A percentile compares a stretch with the other conserved stretches of the same genome.
These are phyloP conservation scores for Paratrypauchen microcephalus DNA, from an alignment of 2,797 vertebrate species.

Conservation along the genomic window DNA sequence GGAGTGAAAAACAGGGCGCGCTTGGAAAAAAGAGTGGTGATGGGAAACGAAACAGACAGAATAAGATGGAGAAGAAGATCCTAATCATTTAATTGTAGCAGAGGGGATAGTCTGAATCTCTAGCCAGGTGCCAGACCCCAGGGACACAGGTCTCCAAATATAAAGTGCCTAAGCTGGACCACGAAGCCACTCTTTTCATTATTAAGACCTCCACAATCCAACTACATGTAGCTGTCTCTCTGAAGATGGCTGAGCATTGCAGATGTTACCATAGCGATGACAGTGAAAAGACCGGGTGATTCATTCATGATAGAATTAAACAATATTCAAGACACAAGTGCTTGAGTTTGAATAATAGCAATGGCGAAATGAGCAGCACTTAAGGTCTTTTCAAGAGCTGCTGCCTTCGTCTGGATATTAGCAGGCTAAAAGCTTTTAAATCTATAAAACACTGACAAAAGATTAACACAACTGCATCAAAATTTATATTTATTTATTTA, in stretches of 20 bases:
- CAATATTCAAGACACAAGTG: slow-evolving; percentile 37
- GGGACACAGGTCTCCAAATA: slow-evolving; percentile 41
- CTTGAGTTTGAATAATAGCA: slow-evolving; percentile 37
- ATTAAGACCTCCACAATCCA: slow-evolving; percentile 37
- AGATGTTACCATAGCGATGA: slow-evolving; percentile 61
- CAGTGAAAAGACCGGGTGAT: slow-evolving; percentile 34
- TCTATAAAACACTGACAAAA: slow-evolving; percentile 24
- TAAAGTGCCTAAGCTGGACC: slow-evolving; percentile 28
- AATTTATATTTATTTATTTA: too few species aligned
- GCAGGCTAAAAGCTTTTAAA: slow-evolving; percentile 36
- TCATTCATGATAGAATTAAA: slow-evolving; percentile 55
- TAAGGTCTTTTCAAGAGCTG: slow-evolving; percentile 32
- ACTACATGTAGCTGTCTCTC: slow-evolving; percentile 30
- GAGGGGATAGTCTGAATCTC: slow-evolving; percentile 68
- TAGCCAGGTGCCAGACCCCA: slow-evolving; percentile 54
- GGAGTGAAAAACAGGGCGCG: slow-evolving; percentile 39
- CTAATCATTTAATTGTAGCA: slow-evolving; percentile 81
- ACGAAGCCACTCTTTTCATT: slow-evolving; percentile 33
- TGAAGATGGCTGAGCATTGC: slow-evolving; percentile 36
- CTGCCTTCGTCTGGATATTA: slow-evolving; percentile 23
- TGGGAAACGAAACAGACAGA: slow-evolving; percentile 43
- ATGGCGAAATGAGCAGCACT: slow-evolving; percentile 22
- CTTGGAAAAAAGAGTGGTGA: slow-evolving; percentile 33
- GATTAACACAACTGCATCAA: slow-evolving; percentile 13
- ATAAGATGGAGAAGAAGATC: slow-evolving; percentile 64